phyloP scores from a whole-genome alignment of 2,888 invertebrate genomes.

The Nowickia ferox region DNA sequence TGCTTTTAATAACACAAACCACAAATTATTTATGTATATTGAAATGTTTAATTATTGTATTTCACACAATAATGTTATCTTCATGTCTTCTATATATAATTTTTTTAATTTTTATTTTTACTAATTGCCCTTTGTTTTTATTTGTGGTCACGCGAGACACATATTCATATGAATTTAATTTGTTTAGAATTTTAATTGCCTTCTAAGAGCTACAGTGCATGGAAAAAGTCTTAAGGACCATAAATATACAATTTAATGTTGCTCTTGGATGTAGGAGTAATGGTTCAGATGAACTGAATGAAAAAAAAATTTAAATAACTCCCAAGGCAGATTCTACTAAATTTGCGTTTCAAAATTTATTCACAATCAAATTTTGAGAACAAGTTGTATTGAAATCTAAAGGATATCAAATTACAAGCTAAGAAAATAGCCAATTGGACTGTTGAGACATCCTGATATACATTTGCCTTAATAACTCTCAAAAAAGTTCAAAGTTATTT shows the following conservation, averaged over 20 bases:
- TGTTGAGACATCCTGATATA: too few relatives aligned
- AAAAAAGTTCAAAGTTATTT: too few relatives aligned
- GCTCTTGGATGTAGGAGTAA: too few relatives aligned
- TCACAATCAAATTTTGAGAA: too few relatives aligned
- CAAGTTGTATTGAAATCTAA: too few relatives aligned
- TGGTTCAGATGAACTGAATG: too few relatives aligned
- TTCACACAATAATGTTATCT: background rate
- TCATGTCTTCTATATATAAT: background rate
- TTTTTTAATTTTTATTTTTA: conserved; percentile 3
- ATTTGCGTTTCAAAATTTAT: too few relatives aligned
- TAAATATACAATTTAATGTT: background rate
- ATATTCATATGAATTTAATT: background rate
- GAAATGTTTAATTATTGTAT: background rate
- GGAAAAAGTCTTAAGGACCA: background rate
- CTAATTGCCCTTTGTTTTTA: background rate
- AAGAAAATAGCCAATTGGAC: too few relatives aligned
- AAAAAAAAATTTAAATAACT: background rate
- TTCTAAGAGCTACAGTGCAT: background rate
- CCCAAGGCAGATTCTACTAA: too few relatives aligned
- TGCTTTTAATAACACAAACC: conserved; percentile 18
- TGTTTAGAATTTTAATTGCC: conserved; percentile 2
- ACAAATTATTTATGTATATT: conserved; percentile 1
- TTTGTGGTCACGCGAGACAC: background rate
- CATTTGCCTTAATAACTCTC: too few relatives aligned
- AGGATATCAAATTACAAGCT: too few relatives aligned